Conservation (phyloP, 2,888 invertebrate genomes). For the Drosophila monieri region DNA sequence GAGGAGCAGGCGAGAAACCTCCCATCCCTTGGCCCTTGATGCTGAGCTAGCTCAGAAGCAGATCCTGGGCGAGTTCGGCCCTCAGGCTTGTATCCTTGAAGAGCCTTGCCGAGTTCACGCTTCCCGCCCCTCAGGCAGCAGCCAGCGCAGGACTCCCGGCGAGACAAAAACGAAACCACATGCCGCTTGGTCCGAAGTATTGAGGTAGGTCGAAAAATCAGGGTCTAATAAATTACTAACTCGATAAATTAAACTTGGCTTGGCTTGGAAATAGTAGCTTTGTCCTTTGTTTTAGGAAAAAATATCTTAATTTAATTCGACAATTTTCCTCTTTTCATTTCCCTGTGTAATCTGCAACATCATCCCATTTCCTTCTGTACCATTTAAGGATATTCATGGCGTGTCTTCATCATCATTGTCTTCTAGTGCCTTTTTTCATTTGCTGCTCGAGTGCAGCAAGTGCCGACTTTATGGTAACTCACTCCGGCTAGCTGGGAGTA, state of each 20-base stretch:
- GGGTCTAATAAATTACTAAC: not conserved
- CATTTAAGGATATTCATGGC: constrained; percentile 1
- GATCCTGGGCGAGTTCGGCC: constrained; percentile 90
- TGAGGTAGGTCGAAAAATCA: constrained; percentile 86
- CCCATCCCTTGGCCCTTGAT: constrained; percentile 85
- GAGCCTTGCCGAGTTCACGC: constrained; percentile 87
- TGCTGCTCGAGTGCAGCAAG: constrained; percentile 43
- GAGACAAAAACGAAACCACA: constrained; percentile 54
- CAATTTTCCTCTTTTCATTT: not conserved
- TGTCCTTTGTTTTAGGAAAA: not conserved
- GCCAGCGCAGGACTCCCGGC: constrained; percentile 40
- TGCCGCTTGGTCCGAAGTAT: constrained; percentile 85
- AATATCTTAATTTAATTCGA: not conserved
- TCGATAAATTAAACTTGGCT: not conserved
- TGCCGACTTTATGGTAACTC: constrained; percentile 64
- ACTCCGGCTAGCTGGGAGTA: constrained; percentile 54
- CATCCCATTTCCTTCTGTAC: not conserved
- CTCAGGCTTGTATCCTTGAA: constrained; percentile 91
- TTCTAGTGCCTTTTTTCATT: constrained; percentile 15
- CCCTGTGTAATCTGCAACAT: not conserved
- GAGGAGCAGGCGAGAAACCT: constrained; percentile 86
- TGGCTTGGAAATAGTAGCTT: not conserved
- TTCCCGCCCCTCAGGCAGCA: constrained; percentile 76
- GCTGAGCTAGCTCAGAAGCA: constrained; percentile 91
- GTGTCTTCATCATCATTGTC: not conserved